phyloP scores from a whole-genome alignment of 1,140 invertebrate species.

The Sycobia sp. region DNA sequence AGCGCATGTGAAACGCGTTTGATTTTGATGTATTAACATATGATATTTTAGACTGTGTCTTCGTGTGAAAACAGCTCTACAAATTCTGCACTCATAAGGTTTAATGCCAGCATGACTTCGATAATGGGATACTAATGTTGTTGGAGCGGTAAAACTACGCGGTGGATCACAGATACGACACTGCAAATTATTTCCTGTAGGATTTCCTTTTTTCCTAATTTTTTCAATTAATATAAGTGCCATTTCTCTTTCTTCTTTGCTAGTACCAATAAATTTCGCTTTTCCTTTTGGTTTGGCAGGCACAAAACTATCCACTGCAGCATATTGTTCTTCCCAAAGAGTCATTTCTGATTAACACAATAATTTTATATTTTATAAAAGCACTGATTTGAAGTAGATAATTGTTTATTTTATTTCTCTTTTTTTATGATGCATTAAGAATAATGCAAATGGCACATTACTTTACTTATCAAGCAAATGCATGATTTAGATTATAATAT shows the following conservation, averaged over 20 bases:
- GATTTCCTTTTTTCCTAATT: conserved; percentile 60
- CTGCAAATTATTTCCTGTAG: conserved; percentile 60
- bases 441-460: too few relatives aligned
- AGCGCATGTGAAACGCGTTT: conserved; percentile 69
- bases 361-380: conserved; percentile 17
- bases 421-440: too few relatives aligned
- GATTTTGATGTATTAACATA: conserved; percentile 71
- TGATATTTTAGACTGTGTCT: conserved; percentile 74
- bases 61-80: conserved; percentile 69
- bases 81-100: conserved; percentile 69
- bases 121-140: conserved; percentile 72
- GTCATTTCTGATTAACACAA: conserved; percentile 33
- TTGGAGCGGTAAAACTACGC: conserved; percentile 69
- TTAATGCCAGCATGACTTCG: conserved; percentile 73
- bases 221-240: conserved; percentile 60
- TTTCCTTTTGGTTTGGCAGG: conserved; percentile 61
- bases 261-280: conserved; percentile 65
- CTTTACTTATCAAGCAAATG: too few relatives aligned
- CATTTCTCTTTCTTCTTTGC: conserved; percentile 62
- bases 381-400: too few relatives aligned
- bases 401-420: too few relatives aligned
- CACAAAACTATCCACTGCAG: conserved; percentile 18
- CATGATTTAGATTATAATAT: too few relatives aligned
- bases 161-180: conserved; percentile 70
- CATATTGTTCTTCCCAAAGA: conserved; percentile 34